Percentiles rank a stretch among this genome's conserved stretches.
phyloP scores from a whole-genome alignment of 2,797 vertebrate species.

The Malacoctenus gilli region DNA sequence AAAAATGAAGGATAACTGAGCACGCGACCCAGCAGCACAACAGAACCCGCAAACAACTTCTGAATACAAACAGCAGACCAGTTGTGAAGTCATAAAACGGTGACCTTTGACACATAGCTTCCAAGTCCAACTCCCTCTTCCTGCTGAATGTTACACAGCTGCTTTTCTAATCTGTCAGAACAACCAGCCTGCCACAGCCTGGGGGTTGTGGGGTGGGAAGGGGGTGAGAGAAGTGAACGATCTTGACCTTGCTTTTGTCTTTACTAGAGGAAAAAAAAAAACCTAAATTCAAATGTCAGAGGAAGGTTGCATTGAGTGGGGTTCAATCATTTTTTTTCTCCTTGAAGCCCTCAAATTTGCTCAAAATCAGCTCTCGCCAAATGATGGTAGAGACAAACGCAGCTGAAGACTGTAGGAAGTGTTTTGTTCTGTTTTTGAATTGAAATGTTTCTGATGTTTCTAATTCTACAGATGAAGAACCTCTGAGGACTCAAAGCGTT shows the following conservation, averaged over 20 bases:
- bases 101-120: conserved; percentile 51
- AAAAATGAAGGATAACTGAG: background rate
- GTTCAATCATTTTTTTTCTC: background rate
- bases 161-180: conserved; percentile 61
- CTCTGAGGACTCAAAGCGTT: too few species aligned
- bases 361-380: too few species aligned
- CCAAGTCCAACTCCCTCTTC: conserved; percentile 49
- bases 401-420: too few species aligned
- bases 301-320: background rate
- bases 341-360: background rate
- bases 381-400: too few species aligned
- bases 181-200: conserved; percentile 26
- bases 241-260: conserved; percentile 21
- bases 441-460: too few species aligned
- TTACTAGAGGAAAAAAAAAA: conserved; percentile 11
- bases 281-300: conserved; percentile 3
- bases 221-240: conserved; percentile 27
- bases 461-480: too few species aligned
- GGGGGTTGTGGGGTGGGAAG: conserved; percentile 23
- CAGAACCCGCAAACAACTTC: conserved; percentile 18
- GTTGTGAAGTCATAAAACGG: conserved; percentile 36
- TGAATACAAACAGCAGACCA: conserved; percentile 40
- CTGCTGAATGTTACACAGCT: conserved; percentile 60
- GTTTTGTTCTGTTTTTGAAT: too few species aligned
- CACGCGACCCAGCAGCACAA: conserved; percentile 7